Conservation (phyloP, 2,888 invertebrate species). For the Tenthredo scrophulariae region DNA sequence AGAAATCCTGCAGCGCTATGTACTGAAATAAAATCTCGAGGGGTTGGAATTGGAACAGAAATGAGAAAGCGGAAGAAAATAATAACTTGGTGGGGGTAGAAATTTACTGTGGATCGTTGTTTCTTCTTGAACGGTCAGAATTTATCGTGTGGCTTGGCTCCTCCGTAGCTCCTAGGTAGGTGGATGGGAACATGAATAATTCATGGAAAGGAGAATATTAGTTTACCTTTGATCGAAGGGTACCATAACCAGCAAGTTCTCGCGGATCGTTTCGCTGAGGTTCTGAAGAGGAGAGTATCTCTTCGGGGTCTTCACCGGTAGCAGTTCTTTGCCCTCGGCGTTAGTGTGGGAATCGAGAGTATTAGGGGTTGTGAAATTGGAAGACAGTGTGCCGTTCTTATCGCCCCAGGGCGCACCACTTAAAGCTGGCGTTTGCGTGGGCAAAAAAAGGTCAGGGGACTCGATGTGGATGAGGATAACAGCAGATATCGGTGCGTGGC, state of each 20-base stretch:
- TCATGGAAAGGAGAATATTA: not conserved
- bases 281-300: slow-evolving; percentile 64
- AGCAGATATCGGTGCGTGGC: slow-evolving; percentile 77
- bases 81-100: not conserved
- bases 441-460: slow-evolving; percentile 69
- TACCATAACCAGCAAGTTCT: slow-evolving; percentile 71
- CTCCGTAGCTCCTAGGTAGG: not conserved
- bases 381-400: slow-evolving; percentile 61
- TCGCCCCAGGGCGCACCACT: slow-evolving; percentile 57
- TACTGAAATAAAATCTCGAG: not conserved
- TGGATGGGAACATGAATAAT: not conserved
- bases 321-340: slow-evolving; percentile 50
- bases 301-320: slow-evolving; percentile 23
- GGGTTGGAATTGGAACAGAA: not conserved
- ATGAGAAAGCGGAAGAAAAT: slow-evolving; percentile 42
- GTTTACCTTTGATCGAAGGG: slow-evolving; percentile 74
- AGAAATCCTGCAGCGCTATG: not conserved
- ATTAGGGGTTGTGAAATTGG: slow-evolving; percentile 64
- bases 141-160: not conserved
- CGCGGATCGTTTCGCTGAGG: slow-evolving; percentile 65
- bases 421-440: slow-evolving; percentile 66
- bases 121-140: not conserved
- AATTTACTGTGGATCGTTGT: not conserved
- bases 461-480: slow-evolving; percentile 78
- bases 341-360: slow-evolving; percentile 45